Conservation (phyloP, 2,888 invertebrate genomes). For the Rhyacophila evoluta region DNA sequence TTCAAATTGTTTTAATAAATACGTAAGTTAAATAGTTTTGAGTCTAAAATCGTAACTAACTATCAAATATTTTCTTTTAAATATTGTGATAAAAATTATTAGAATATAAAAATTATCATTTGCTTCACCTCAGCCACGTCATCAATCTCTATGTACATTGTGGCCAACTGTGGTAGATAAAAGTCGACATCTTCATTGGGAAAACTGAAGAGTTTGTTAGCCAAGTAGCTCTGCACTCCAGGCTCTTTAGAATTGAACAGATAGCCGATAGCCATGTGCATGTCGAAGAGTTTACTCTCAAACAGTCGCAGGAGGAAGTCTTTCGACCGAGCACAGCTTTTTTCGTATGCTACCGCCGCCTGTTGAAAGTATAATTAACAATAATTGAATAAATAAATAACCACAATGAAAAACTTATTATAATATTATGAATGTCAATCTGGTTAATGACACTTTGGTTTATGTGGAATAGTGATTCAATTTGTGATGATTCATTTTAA, state of each 20-base stretch:
- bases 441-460: too few species aligned
- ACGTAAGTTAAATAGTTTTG: too few species aligned
- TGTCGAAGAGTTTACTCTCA: slow-evolving; percentile 97
- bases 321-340: slow-evolving; percentile 63
- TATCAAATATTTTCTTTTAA: too few species aligned
- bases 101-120: too few species aligned
- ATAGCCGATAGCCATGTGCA: slow-evolving; percentile 98
- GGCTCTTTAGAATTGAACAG: slow-evolving; percentile 98
- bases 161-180: slow-evolving; percentile 97
- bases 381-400: background rate
- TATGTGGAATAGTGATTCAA: too few species aligned
- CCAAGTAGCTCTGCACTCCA: slow-evolving; percentile 97
- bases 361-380: background rate
- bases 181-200: slow-evolving; percentile 93
- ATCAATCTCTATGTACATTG: slow-evolving; percentile 98
- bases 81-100: too few species aligned
- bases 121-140: slow-evolving; percentile 90
- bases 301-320: slow-evolving; percentile 88
- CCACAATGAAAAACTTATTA: too few species aligned
- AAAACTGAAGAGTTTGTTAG: slow-evolving; percentile 97
- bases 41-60: too few species aligned
- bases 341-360: background rate
- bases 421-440: too few species aligned
- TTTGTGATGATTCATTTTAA: too few species aligned
- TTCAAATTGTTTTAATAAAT: too few species aligned